Conservation (phyloP, 2,888 invertebrate species). For the Drosophila barbarae region DNA sequence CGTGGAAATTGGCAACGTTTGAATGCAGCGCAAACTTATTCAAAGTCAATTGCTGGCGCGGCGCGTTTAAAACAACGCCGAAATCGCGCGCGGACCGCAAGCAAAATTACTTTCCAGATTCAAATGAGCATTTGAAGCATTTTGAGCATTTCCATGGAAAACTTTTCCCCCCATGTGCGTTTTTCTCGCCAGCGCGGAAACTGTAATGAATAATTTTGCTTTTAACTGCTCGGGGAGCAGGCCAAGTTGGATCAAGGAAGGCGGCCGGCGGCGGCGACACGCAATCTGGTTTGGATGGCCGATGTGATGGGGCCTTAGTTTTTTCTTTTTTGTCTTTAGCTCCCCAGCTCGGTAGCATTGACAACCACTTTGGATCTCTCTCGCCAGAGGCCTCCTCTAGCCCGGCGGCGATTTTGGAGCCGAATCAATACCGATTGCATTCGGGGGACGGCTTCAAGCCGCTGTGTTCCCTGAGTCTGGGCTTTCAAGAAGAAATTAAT, state of each 20-base stretch:
- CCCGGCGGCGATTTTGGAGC: neutral
- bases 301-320: constrained; percentile 52
- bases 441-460: constrained; percentile 2
- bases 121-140: constrained; percentile 65
- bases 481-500: neutral
- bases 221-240: constrained; percentile 57
- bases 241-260: constrained; percentile 4
- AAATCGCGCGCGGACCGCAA: constrained; percentile 42
- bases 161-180: constrained; percentile 47
- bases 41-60: constrained; percentile 66
- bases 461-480: neutral
- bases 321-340: constrained; percentile 40
- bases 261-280: constrained; percentile 4
- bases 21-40: constrained; percentile 69
- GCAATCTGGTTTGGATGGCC: constrained; percentile 60
- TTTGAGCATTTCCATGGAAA: constrained; percentile 64
- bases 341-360: constrained; percentile 32
- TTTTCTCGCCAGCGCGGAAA: constrained; percentile 61
- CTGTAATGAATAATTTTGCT: constrained; percentile 73
- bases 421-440: neutral
- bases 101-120: constrained; percentile 48
- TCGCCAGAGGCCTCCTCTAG: constrained; percentile 4
- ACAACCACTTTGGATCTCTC: constrained; percentile 27
- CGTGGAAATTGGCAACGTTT: constrained; percentile 65
- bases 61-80: constrained; percentile 46